Base-by-base conservation (phyloP, 2,113 vertebrate genomes). In the Pyxicephalus adspersus region DNA sequence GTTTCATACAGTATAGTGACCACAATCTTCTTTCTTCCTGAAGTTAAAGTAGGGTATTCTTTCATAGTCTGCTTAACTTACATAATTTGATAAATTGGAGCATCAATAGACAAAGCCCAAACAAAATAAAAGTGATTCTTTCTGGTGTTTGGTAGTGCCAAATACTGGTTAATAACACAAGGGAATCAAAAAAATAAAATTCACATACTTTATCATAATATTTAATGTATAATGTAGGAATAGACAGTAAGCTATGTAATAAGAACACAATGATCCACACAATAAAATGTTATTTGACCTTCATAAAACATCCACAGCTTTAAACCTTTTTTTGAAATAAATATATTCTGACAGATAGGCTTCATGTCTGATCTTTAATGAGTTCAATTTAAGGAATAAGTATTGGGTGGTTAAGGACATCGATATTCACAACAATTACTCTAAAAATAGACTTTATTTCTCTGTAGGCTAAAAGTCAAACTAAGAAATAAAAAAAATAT, bases 321-420 rank as follows among this genome's bases (percentile, higher is more conserved):
- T 68, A 79, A 58, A 58, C 23, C 20, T 68, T 67, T 55, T 19
- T 25, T 58, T 25, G 63, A 79, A 58, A 79, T 68, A 68, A 79
- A 67, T 29, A 58, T 66, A 31, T 15, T 5, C 20, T 66, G 19
- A 25, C 38, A 57, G 34, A 79, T 55, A 55, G 51, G 74, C 34
- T 76, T 77, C 63, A 79, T 79, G 76, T 51, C 76, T 78, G 20
- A 78, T 57, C 76, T 67, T 19, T 67, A 68, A 79, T 60, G 22
- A 26, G n/a, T 79, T 79, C 51, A 25, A 68, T 68, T 61, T 66
- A 57, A 66, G 52, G 11, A 78, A 55, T 78, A 57, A 28, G 64
- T 22, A 68, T 61, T 61, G 57, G 20, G 64, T 5, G 54, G 64
- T 26, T 60, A 68, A 61, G 23, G 22, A 60, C 65, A 67, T 79